Conservation (phyloP, 2,113 vertebrate species). For the Struthidea cinerea region DNA sequence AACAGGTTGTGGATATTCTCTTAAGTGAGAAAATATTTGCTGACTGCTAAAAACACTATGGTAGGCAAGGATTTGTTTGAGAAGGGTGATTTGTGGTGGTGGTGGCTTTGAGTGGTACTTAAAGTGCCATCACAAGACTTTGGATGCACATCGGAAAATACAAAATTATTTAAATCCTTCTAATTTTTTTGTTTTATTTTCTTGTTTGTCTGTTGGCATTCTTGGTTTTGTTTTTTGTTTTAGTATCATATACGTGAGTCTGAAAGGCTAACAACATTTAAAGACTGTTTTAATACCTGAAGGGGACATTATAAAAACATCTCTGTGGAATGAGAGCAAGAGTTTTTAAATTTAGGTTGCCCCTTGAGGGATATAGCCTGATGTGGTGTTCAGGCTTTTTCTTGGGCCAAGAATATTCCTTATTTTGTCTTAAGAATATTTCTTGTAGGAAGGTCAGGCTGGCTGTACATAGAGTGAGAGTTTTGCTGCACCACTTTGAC, state of each 20-base stretch:
- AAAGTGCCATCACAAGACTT: neutral
- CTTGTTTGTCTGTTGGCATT: neutral
- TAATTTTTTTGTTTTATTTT: neutral
- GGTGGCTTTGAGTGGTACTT: neutral
- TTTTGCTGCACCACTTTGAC: neutral
- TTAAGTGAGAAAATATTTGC: neutral
- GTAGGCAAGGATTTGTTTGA: neutral
- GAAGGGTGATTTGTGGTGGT: neutral
- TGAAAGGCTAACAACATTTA: neutral
- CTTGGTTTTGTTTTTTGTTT: neutral
- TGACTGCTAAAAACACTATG: neutral
- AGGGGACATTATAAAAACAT: neutral
- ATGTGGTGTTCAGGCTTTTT: neutral
- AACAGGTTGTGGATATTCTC: neutral
- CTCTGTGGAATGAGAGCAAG: neutral
- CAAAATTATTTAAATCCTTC: neutral
- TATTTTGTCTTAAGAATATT: neutral
- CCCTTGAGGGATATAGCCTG: neutral
- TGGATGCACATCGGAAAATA: neutral
- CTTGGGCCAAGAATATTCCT: neutral
- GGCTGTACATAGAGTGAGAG: neutral
- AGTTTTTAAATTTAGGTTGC: neutral
- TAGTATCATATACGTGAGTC: neutral
- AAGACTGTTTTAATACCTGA: neutral
- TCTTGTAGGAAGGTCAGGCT: neutral